phyloP scores from a whole-genome alignment of 2,797 vertebrate species.

The Propithecus perrieri region DNA sequence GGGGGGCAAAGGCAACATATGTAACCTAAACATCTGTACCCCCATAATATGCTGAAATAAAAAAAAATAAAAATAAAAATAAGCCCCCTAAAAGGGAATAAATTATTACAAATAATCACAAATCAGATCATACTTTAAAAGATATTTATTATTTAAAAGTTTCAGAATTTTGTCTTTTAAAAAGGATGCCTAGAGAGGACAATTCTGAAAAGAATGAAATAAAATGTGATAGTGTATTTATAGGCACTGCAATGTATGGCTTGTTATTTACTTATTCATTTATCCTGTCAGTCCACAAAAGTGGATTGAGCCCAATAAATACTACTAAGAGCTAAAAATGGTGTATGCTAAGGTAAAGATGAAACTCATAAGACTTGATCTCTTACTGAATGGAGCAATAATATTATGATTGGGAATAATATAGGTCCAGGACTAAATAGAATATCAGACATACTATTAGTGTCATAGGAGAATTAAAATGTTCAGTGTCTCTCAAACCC shows the following conservation, averaged over 20 bases:
- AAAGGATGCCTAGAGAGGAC: not conserved
- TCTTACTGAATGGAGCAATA: not conserved
- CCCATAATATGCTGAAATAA: too few species aligned
- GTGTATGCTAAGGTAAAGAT: not conserved
- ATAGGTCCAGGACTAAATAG: not conserved
- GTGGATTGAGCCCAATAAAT: not conserved
- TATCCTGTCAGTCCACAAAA: not conserved
- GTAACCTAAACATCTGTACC: too few species aligned
- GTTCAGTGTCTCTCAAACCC: not conserved
- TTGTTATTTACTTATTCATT: not conserved
- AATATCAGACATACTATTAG: not conserved
- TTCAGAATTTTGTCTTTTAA: not conserved
- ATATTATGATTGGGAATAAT: not conserved
- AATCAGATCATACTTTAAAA: not conserved
- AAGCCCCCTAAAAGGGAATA: not conserved
- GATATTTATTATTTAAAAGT: not conserved
- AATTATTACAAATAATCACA: not conserved
- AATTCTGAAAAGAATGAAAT: not conserved
- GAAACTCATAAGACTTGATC: not conserved
- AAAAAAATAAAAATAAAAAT: too few species aligned
- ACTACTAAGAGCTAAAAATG: not conserved
- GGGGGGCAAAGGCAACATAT: too few species aligned
- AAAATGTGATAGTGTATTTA: not conserved
- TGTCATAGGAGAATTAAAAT: not conserved
- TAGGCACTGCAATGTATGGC: not conserved